Percentiles rank a stretch among this genome's conserved stretches.
These are phyloP conservation scores for Alcedo quadribrachys DNA, from an alignment of 2,797 vertebrate species.

Conservation along the genomic window DNA sequence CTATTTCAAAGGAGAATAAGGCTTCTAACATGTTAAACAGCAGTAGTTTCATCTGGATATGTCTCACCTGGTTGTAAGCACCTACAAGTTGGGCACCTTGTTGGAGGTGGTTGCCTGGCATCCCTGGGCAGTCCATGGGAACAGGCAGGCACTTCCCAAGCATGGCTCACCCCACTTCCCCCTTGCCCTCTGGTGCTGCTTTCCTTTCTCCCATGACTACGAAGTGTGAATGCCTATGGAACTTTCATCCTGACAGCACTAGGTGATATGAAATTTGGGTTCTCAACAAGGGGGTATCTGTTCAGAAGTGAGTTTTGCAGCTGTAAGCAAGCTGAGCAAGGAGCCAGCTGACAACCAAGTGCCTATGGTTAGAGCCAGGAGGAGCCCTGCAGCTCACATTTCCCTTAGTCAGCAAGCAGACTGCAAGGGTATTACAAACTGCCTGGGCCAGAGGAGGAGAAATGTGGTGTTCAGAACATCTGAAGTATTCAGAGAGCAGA, in stretches of 20 bases:
- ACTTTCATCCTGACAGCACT: neutral
- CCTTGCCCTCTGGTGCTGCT: neutral
- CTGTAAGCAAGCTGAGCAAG: neutral
- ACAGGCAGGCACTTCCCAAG: neutral
- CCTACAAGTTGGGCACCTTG: neutral
- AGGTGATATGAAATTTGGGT: neutral
- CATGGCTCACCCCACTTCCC: rapidly evolving
- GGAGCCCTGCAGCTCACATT: neutral
- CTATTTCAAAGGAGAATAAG: neutral
- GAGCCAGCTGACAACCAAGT: neutral
- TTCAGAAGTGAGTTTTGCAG: neutral
- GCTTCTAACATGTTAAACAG: neutral
- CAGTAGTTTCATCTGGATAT: neutral
- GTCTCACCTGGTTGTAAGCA: neutral
- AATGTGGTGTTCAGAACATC: neutral
- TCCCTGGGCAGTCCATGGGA: neutral
- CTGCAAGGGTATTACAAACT: neutral
- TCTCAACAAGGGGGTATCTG: neutral
- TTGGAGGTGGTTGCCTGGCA: neutral
- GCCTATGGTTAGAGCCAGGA: neutral
- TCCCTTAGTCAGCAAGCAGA: neutral
- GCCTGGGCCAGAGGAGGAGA: neutral
- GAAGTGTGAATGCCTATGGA: rapidly evolving
- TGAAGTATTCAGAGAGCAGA: conserved; percentile 2
- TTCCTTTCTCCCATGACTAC: neutral